phyloP scores from a whole-genome alignment of 1,140 invertebrate genomes.

The Drosophila serrata region DNA sequence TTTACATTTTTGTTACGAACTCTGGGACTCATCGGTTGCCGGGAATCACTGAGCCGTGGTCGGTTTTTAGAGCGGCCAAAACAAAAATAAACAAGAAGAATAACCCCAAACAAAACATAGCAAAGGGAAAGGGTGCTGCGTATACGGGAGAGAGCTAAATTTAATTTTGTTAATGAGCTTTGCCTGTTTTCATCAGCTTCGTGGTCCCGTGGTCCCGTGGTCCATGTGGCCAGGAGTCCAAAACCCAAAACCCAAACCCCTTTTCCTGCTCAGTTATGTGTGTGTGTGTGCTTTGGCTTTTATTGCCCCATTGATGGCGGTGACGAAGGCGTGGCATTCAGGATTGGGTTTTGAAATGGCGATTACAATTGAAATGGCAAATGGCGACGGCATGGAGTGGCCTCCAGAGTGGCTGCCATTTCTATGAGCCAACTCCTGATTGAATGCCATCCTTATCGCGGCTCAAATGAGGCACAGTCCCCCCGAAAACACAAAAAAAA shows the following conservation, averaged over 20 bases:
- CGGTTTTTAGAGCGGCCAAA: background rate
- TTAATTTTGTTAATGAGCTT: conserved; percentile 80
- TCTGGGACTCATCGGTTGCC: background rate
- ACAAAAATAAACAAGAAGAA: background rate
- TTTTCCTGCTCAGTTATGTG: background rate
- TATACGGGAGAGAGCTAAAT: conserved; percentile 56
- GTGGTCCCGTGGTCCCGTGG: conserved; percentile 1
- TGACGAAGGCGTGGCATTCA: conserved; percentile 3
- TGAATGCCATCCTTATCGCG: conserved; percentile 18
- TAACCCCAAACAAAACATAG: no score
- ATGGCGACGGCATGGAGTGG: background rate
- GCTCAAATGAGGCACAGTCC: conserved; percentile 3
- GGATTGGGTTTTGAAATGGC: conserved; percentile 6
- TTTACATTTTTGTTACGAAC: conserved; percentile 72
- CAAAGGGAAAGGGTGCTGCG: conserved; percentile 16
- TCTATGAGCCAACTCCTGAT: conserved; percentile 15
- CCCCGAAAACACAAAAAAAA: background rate
- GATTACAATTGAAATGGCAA: conserved; percentile 16
- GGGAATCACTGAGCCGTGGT: conserved; percentile 45
- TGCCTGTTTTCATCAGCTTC: conserved; percentile 49
- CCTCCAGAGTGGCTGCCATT: background rate
- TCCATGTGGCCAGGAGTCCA: background rate
- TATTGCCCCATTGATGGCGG: conserved; percentile 14
- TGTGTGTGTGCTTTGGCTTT: conserved; percentile 12
- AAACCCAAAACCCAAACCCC: background rate